Evolutionary conservation across 2,888 invertebrate genomes (phyloP), one percentile per base, ranked within the genome.

Genomic region (Spicauda simplicius): DNA sequence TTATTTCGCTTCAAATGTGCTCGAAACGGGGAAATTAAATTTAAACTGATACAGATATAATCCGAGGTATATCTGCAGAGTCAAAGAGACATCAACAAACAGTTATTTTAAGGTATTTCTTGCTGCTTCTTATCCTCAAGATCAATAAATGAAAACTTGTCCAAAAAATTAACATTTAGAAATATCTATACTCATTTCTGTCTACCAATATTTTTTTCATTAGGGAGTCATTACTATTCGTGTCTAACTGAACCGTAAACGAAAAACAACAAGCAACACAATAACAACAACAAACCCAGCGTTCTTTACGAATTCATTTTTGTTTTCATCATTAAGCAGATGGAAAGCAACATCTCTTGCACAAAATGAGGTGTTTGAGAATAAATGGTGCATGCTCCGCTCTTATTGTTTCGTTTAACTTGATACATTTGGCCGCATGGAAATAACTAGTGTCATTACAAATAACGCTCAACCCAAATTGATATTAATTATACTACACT

Each of bases 371-470:
- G 58, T 41, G 41, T 45, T 20, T 58, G 30, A 59, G 53, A 65
- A 59, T 59, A 30, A 65, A 59, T 53, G 53, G 41, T 45, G 64
- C 45, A 37, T 10, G 59, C 65, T 55, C 18, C 30, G 54, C 52
- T 41, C 59, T 66, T 59, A 66, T 66, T 48, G 65, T 54, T 66
- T 55, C 65, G 65, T 66, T 66, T 54, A 66, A 60, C 59, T 48
- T 66, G 65, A 66, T 66, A 55, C 45, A 55, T 66, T 54, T 25
- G 45, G 48, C 54, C 59, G 59, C 33, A 52, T 58, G 55, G 41
- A 64, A 72, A 63, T 70, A 72, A 74, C 69, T 69, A 69, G 58
- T 53, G 41, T 66, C 72, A 71, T 76, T 74, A 74, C 62, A 56
- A 68, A 65, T 61, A 69, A 69, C 68, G 65, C 59, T 71, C 59